A percentile compares a stretch with the other conserved stretches of the same genome.
These are phyloP conservation scores for Bolborhynchus lineola DNA, from an alignment of 2,113 vertebrate species.

Conservation along the genomic window DNA sequence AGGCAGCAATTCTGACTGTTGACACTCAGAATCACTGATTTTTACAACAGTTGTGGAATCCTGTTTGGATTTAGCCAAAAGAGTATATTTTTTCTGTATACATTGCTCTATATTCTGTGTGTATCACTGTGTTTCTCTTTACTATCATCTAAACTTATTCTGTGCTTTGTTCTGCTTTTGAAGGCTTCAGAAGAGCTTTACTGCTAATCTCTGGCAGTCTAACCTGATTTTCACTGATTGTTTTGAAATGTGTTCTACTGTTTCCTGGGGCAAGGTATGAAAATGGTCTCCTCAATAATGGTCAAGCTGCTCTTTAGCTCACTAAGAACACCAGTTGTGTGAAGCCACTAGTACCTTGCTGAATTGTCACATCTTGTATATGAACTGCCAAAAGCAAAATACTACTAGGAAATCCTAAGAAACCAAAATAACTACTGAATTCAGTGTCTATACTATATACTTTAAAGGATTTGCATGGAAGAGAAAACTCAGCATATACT, in stretches of 20 bases:
- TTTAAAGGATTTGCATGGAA: not conserved
- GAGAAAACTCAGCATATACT: not conserved
- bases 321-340: not conserved
- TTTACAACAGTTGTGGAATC: not conserved
- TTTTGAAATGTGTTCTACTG: not conserved
- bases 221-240: not conserved
- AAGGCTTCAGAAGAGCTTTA: not conserved
- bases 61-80: not conserved
- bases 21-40: not conserved
- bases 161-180: not conserved
- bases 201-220: not conserved
- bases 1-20: not conserved
- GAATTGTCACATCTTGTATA: not conserved
- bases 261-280: not conserved
- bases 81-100: not conserved
- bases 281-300: not conserved
- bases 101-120: not conserved
- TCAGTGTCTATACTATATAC: not conserved
- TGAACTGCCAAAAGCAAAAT: not conserved
- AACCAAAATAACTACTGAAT: not conserved
- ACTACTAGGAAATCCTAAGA: not conserved
- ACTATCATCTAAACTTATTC: not conserved
- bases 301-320: not conserved
- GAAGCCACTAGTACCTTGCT: not conserved
- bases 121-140: not conserved